These are phyloP conservation scores for Kobus ellipsiprymnus DNA, from an alignment of 2,113 vertebrate genomes.

Conservation along the genomic window DNA sequence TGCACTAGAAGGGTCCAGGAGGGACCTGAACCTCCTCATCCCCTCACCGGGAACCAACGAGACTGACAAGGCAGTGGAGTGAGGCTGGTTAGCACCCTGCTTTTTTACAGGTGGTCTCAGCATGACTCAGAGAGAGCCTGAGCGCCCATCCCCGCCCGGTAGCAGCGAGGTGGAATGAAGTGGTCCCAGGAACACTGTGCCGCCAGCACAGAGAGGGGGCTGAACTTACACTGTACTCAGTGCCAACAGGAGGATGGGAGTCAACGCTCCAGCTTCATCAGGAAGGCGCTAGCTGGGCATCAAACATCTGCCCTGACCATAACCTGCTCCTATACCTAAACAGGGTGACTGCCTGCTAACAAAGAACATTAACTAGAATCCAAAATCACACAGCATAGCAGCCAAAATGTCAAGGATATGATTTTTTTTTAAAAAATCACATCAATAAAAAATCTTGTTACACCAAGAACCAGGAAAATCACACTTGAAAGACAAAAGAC, in stretches of 20 bases:
- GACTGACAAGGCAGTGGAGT: background rate
- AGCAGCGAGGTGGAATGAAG: background rate
- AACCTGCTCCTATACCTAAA: too few relatives aligned
- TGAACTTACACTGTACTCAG: background rate
- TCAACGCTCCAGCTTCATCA: background rate
- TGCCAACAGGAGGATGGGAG: background rate
- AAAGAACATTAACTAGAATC: background rate
- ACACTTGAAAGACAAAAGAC: background rate
- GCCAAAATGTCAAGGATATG: background rate
- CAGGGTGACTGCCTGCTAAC: background rate
- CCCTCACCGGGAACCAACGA: too few relatives aligned
- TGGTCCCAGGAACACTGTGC: background rate
- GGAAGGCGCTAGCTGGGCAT: background rate
- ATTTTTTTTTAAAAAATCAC: background rate
- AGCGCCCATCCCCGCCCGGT: fast-evolving
- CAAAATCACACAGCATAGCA: background rate
- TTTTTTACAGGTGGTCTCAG: background rate
- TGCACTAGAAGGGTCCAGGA: too few relatives aligned
- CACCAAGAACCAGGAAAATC: background rate
- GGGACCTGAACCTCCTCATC: background rate
- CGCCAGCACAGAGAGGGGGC: background rate
- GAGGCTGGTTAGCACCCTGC: too few relatives aligned
- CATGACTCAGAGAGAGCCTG: background rate
- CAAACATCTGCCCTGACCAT: background rate
- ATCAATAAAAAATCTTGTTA: background rate